These are phyloP conservation scores for Microtus ochrogaster DNA, from an alignment of 2,113 vertebrate genomes.

Conservation along the genomic window DNA sequence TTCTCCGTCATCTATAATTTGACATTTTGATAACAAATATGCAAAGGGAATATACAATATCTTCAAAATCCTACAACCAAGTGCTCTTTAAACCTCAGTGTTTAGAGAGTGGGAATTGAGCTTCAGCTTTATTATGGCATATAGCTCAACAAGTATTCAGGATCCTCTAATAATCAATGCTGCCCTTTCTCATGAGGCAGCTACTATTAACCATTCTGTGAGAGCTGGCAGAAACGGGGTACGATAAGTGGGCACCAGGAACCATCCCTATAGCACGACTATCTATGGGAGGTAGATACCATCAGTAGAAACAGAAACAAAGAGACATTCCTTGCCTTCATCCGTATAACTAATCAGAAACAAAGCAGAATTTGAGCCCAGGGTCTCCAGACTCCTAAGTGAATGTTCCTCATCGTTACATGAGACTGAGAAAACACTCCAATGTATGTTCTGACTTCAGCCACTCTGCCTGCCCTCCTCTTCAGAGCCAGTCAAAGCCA, in stretches of 20 bases:
- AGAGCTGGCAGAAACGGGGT: neutral
- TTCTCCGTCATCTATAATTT: constrained; percentile 15
- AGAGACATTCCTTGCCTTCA: neutral
- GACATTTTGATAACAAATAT: constrained; percentile 16
- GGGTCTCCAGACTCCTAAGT: neutral
- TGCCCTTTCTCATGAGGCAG: neutral
- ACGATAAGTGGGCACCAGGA: neutral
- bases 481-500: neutral
- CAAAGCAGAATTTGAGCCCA: neutral
- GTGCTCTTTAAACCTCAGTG: neutral
- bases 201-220: neutral
- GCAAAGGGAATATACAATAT: neutral
- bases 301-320: neutral
- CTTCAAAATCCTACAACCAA: neutral
- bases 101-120: neutral
- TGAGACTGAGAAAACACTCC: neutral
- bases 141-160: neutral
- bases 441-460: neutral
- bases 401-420: neutral
- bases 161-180: neutral
- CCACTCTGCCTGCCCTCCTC: neutral
- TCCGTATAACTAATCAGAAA: neutral
- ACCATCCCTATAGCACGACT: neutral
- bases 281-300: neutral
- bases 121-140: constrained; percentile 22